A percentile compares a stretch with the other conserved stretches of the same genome.
Conservation (phyloP, 2,113 vertebrate species). For the Thunnus thynnus region DNA sequence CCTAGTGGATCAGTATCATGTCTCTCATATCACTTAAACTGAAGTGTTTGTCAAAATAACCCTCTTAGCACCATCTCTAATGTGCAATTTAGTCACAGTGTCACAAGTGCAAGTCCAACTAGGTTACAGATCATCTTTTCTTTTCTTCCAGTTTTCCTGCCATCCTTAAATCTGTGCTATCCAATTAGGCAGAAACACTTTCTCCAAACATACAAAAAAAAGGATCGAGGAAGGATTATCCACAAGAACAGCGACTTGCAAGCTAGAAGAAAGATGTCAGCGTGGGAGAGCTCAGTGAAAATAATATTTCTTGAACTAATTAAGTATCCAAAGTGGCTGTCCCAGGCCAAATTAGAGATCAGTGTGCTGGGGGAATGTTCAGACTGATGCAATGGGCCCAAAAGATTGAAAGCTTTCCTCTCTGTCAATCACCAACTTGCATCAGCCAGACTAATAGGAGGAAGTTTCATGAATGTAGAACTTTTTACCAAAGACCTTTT, state of each 20-base stretch:
- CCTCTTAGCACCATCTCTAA: too few species aligned
- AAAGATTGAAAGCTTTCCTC: background rate
- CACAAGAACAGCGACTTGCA: background rate
- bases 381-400: constrained; percentile 42
- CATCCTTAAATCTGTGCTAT: constrained; percentile 6
- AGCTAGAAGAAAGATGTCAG: background rate
- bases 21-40: too few species aligned
- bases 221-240: constrained; percentile 25
- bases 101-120: constrained; percentile 7
- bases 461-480: background rate
- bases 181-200: constrained; percentile 44
- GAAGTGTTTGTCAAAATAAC: too few species aligned
- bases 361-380: background rate
- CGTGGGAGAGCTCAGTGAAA: background rate
- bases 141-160: background rate
- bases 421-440: constrained; percentile 7
- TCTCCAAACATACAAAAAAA: constrained; percentile 21
- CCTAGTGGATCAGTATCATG: too few species aligned
- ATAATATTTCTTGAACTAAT: constrained; percentile 34
- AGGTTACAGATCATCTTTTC: background rate
- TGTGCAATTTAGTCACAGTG: too few species aligned
- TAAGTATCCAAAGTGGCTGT: constrained; percentile 41
- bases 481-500: background rate
- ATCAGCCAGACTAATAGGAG: constrained; percentile 1
- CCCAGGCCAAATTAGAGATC: constrained; percentile 28